A percentile compares a stretch with the other conserved stretches of the same genome.
Evolutionary conservation across 2,888 invertebrate species (phyloP).

Genomic region (Athrips mouffetella): DNA sequence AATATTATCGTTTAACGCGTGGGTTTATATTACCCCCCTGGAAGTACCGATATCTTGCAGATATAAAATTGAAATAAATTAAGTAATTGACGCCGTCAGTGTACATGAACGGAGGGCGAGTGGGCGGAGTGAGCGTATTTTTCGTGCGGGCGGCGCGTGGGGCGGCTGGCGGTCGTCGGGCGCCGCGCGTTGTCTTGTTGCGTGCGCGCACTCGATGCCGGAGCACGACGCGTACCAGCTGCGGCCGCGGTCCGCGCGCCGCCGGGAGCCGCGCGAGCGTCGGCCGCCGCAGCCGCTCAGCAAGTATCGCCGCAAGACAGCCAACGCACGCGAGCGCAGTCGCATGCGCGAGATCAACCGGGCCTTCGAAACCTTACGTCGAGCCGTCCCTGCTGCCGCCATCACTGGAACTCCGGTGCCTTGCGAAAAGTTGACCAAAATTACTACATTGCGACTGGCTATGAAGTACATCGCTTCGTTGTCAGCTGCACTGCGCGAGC

Average conservation of each 20-base stretch:
- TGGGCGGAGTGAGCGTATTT: conserved; percentile 71
- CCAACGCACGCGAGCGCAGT: conserved; percentile 91
- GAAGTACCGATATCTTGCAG: too few species aligned
- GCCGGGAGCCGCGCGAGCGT: conserved; percentile 75
- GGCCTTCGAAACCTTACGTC: conserved; percentile 89
- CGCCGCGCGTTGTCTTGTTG: conserved; percentile 28
- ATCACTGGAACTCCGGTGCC: conserved; percentile 73
- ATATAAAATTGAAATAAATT: conserved; percentile 9
- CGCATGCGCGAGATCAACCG: conserved; percentile 94
- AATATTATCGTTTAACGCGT: neutral
- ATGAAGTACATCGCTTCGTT: conserved; percentile 92
- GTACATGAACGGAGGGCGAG: conserved; percentile 74
- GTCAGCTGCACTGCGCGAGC: conserved; percentile 80
- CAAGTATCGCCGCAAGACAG: conserved; percentile 93
- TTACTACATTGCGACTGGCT: conserved; percentile 90
- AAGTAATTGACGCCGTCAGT: conserved; percentile 34
- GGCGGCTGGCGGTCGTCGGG: conserved; percentile 46
- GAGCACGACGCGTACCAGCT: conserved; percentile 77
- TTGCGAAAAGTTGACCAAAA: conserved; percentile 92
- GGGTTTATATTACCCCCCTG: neutral
- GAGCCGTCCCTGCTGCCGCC: conserved; percentile 83
- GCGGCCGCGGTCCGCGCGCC: conserved; percentile 72
- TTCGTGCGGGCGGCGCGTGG: conserved; percentile 62
- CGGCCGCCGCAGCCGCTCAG: conserved; percentile 86
- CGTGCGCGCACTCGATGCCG: conserved; percentile 62